Conservation (phyloP, 2,113 vertebrate genomes). For the Porphyrio hochstetteri region DNA sequence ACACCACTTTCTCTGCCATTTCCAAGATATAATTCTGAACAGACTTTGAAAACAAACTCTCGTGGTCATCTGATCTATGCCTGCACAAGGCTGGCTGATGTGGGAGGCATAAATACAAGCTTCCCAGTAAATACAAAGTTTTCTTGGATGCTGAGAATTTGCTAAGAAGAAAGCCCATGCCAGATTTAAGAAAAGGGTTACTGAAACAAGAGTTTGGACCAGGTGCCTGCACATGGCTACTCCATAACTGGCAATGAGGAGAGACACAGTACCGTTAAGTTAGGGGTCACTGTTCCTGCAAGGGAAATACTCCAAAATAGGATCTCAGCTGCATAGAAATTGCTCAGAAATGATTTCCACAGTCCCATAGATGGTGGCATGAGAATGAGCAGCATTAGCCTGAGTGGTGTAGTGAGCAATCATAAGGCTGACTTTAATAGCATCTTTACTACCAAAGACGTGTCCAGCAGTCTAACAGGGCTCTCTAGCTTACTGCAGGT, state of each 20-base stretch:
- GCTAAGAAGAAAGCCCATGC: background rate
- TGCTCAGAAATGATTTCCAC: background rate
- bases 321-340: background rate
- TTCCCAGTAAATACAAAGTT: background rate
- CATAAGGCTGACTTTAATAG: background rate
- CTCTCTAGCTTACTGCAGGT: background rate
- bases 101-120: conserved; percentile 5
- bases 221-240: background rate
- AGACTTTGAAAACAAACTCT: conserved; percentile 48
- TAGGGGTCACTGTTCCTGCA: background rate
- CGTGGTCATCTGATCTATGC: conserved; percentile 19
- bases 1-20: background rate
- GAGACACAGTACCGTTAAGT: background rate
- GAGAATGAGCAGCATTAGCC: background rate
- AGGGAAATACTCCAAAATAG: background rate
- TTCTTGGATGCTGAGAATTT: background rate
- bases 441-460: background rate
- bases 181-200: background rate
- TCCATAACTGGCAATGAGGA: background rate
- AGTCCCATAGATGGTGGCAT: background rate
- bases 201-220: background rate
- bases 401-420: background rate
- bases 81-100: conserved; percentile 18
- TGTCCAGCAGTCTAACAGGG: background rate
- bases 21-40: conserved; percentile 41